These are phyloP conservation scores for Copidosoma aretas DNA, from an alignment of 2,888 invertebrate species.

Conservation along the genomic window DNA sequence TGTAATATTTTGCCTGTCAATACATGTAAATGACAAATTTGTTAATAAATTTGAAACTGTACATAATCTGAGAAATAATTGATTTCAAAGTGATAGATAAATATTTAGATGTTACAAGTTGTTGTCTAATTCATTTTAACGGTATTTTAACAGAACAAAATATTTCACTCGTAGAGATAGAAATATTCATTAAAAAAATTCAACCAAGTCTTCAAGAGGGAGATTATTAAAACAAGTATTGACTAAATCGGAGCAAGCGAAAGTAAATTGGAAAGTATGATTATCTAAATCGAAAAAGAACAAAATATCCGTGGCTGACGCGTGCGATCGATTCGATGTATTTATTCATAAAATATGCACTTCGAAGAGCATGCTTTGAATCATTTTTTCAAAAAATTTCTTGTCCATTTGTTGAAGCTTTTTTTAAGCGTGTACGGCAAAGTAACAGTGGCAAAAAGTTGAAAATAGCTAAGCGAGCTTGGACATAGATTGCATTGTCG, in stretches of 20 bases:
- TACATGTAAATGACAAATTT: slow-evolving; percentile 17
- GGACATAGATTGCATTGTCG: slow-evolving; percentile 14
- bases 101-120: slow-evolving; percentile 16
- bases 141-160: slow-evolving; percentile 15
- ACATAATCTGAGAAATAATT: slow-evolving; percentile 14
- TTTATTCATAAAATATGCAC: slow-evolving; percentile 30
- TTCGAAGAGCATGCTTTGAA: slow-evolving; percentile 24
- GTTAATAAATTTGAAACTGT: slow-evolving; percentile 25
- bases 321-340: slow-evolving; percentile 35
- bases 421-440: slow-evolving; percentile 19
- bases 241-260: slow-evolving; percentile 27
- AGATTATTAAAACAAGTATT: slow-evolving; percentile 28
- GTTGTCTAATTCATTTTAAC: slow-evolving; percentile 17
- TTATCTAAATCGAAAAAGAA: not conserved
- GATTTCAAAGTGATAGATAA: slow-evolving; percentile 24
- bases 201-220: slow-evolving; percentile 13
- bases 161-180: slow-evolving; percentile 15
- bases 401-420: slow-evolving; percentile 14
- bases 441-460: slow-evolving; percentile 4
- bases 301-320: slow-evolving; percentile 21
- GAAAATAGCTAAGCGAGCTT: not conserved
- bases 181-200: not conserved
- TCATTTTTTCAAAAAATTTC: not conserved
- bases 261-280: slow-evolving; percentile 21
- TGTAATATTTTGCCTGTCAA: slow-evolving; percentile 4